These are phyloP conservation scores for Drosophila paramelanica DNA, from an alignment of 2,888 invertebrate genomes.

Conservation along the genomic window DNA sequence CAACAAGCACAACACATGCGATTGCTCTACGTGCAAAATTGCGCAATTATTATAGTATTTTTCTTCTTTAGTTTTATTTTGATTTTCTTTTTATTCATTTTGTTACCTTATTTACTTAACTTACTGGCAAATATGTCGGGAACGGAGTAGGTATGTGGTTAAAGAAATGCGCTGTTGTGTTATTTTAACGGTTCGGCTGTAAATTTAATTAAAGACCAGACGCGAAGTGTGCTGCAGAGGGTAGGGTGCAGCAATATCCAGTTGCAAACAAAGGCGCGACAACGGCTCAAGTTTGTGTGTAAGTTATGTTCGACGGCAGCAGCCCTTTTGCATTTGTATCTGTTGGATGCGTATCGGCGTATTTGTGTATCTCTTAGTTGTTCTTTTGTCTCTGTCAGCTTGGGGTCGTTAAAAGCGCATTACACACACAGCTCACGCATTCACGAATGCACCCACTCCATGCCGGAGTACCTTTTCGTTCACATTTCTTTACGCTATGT, in stretches of 20 bases:
- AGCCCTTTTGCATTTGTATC: slow-evolving; percentile 28
- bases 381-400: slow-evolving; percentile 30
- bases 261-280: slow-evolving; percentile 62
- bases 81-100: slow-evolving; percentile 14
- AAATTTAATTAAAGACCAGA: slow-evolving; percentile 66
- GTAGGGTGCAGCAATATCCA: slow-evolving; percentile 25
- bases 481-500: slow-evolving; percentile 22
- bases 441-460: slow-evolving; percentile 68
- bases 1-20: slow-evolving; percentile 7
- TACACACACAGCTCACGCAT: slow-evolving; percentile 69
- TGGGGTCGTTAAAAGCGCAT: slow-evolving; percentile 63
- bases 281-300: slow-evolving; percentile 15
- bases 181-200: slow-evolving; percentile 66
- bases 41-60: slow-evolving; percentile 53
- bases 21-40: slow-evolving; percentile 50
- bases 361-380: slow-evolving; percentile 11
- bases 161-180: slow-evolving; percentile 50
- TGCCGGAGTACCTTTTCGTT: slow-evolving; percentile 32
- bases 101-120: slow-evolving; percentile 11
- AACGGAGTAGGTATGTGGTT: slow-evolving; percentile 33
- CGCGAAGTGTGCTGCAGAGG: slow-evolving; percentile 2
- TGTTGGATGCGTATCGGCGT: slow-evolving; percentile 2
- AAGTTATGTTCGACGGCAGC: slow-evolving; percentile 6
- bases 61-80: slow-evolving; percentile 6
- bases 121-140: slow-evolving; percentile 42